Evolutionary conservation across 2,888 invertebrate genomes (phyloP).

Genomic region (Nephrotoma appendiculata): DNA sequence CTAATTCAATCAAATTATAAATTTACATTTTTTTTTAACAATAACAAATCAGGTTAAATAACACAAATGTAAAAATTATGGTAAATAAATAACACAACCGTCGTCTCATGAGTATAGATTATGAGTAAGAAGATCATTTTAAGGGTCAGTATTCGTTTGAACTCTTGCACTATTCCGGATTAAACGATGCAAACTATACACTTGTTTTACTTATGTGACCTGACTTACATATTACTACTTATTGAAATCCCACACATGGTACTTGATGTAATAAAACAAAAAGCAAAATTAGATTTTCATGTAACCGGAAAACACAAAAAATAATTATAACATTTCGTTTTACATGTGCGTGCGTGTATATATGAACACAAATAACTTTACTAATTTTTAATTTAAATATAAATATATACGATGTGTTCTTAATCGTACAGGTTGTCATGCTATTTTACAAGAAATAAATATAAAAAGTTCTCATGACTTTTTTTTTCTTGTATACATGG

Average conservation of each 20-base stretch:
- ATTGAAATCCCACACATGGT: background rate
- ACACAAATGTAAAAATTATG: background rate
- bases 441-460: background rate
- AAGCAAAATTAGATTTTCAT: background rate
- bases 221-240: background rate
- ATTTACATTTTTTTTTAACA: background rate
- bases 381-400: background rate
- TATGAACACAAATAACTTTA: background rate
- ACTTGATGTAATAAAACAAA: background rate
- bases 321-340: background rate
- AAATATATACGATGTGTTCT: background rate
- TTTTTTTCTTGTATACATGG: background rate
- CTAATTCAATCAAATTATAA: background rate
- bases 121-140: too few relatives aligned
- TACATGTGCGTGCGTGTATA: background rate
- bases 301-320: background rate
- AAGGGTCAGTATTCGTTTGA: too few relatives aligned
- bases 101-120: too few relatives aligned
- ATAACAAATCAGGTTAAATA: background rate
- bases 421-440: background rate
- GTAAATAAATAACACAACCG: too few relatives aligned
- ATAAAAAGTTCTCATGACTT: background rate
- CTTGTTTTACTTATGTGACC: background rate
- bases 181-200: background rate
- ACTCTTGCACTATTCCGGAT: too few relatives aligned